Percentiles rank a stretch among this genome's conserved stretches.
Conservation (phyloP, 1,140 invertebrate species). For the Pseudomyrmex cubaensis region DNA sequence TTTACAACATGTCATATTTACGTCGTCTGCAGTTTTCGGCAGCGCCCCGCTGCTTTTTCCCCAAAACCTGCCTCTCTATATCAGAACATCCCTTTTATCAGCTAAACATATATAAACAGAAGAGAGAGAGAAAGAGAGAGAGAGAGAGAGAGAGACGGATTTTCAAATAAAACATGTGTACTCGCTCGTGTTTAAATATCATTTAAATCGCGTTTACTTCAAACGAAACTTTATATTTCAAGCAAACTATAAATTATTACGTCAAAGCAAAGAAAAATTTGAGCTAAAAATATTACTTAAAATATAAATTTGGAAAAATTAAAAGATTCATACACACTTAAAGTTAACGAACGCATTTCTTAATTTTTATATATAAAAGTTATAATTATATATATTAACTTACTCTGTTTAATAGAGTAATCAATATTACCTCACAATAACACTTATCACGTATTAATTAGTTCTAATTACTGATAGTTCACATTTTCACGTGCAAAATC, state of each 20-base stretch:
- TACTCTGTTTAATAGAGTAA: too few species aligned
- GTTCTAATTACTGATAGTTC: background rate
- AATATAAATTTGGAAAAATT: too few species aligned
- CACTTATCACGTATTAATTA: background rate
- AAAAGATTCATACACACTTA: too few species aligned
- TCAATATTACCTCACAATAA: background rate
- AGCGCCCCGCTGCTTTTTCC: background rate
- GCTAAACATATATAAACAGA: background rate
- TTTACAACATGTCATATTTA: slow-evolving; percentile 56
- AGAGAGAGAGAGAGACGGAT: background rate
- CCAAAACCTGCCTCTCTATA: background rate
- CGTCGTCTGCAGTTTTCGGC: slow-evolving; percentile 39
- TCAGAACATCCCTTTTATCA: background rate
- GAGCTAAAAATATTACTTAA: too few species aligned
- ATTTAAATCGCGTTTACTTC: background rate
- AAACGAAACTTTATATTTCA: background rate
- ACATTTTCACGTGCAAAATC: slow-evolving; percentile 20
- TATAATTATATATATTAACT: too few species aligned
- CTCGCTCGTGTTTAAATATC: background rate
- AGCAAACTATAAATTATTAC: background rate
- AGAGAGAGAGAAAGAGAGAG: background rate
- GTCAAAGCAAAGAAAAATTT: too few species aligned
- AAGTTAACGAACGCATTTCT: too few species aligned
- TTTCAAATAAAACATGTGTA: background rate
- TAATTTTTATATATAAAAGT: too few species aligned